Base-by-base conservation (phyloP, 2,888 invertebrate species). In the Oxyteleia sp. region DNA sequence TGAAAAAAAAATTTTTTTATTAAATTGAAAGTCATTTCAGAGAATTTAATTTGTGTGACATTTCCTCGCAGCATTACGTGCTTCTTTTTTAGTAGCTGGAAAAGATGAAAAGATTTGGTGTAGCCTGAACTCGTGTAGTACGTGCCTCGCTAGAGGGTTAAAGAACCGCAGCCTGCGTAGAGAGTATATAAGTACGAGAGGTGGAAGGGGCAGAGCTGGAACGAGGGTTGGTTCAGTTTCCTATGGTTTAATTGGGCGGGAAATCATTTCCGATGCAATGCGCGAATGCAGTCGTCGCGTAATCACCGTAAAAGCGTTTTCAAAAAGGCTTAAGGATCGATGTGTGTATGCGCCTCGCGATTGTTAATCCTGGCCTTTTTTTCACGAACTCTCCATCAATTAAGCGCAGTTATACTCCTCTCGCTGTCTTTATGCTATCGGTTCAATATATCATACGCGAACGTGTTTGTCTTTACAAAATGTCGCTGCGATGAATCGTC, bases 171-270 rank as follows among this genome's bases (percentile, higher is more conserved):
- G 88, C 85, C 86, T 88, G 89, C 87, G 87, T 89, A 84, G 85
- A 89, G 90, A 87, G 90, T 89, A 88, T 89, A 89, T 88, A 91
- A 91, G 91, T 91, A 85, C 87, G 76, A 78, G 51, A 75, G 64
- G 26, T 63, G 84, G 71, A 49, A 83, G 79, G 86, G 59, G 35
- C 81, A 85, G 57, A 16, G 55, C 35, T 32, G 55, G 80, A 63
- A 72, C 80, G 80, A 86, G 89, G 87, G 89, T 57, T 63, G 87
- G 88, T 86, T 89, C 89, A 89, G 89, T 92, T 91, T 91, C 90
- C 91, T 89, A 90, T 89, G 91, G 92, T 91, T 92, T 93, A 93
- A 93, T 93, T 93, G 93, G 92, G 91, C 92, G 92, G 90, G 91
- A 93, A 93, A 93, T 93, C 89, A 93, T 93, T 93, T 92, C 91